phyloP scores from a whole-genome alignment of 64 coral and sea anemone species.

The Exaiptasia diaphana region DNA sequence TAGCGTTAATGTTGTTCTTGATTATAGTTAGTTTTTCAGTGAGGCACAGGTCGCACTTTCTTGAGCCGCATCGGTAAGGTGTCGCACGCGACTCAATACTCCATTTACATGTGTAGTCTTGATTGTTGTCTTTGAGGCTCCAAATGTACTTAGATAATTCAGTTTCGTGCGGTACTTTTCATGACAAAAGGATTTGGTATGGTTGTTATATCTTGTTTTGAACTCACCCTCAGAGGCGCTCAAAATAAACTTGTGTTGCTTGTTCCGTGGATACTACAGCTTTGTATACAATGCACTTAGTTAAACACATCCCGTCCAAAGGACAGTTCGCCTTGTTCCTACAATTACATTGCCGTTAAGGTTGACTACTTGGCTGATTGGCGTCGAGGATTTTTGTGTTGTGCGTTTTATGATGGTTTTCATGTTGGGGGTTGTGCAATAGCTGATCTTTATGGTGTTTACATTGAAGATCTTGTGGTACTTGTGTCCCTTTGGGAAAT shows the following conservation, averaged over 20 bases:
- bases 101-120: not conserved
- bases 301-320: not conserved
- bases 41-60: not conserved
- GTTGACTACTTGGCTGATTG: not conserved
- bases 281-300: not conserved
- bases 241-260: not conserved
- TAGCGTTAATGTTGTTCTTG: not conserved
- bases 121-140: not conserved
- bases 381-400: not conserved
- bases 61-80: not conserved
- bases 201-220: constrained; percentile 13
- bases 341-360: not conserved
- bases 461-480: constrained; percentile 8
- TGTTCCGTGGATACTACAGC: not conserved
- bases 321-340: not conserved
- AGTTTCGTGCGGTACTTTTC: not conserved
- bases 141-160: constrained; percentile 37
- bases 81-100: not conserved
- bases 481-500: constrained; percentile 7
- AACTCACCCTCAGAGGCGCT: not conserved
- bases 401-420: too few relatives aligned
- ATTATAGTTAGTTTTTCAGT: not conserved
- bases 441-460: not conserved
- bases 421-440: too few relatives aligned
- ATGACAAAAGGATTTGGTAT: not conserved